Percentiles rank a stretch among this genome's conserved stretches.
phyloP scores from a whole-genome alignment of 1,140 invertebrate species.

The Drosophila saltans region DNA sequence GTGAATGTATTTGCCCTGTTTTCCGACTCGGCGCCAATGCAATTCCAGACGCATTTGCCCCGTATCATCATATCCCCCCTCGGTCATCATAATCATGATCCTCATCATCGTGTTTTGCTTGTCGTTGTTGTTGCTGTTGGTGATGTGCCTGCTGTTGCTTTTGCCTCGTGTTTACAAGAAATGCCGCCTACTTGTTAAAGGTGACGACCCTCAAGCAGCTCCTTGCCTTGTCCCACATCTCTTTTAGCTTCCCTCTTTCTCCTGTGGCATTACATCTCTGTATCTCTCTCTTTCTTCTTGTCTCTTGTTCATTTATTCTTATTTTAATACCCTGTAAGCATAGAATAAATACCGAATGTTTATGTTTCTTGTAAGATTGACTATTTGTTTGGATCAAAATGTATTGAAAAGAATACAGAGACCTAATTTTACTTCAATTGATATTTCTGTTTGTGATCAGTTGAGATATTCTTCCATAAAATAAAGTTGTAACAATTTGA shows the following conservation, averaged over 20 bases:
- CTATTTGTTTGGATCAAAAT: no score
- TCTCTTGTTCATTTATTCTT: slow-evolving; percentile 27
- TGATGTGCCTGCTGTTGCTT: slow-evolving; percentile 23
- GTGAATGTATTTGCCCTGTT: slow-evolving; percentile 13
- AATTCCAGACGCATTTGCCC: slow-evolving; percentile 15
- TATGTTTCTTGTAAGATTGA: no score
- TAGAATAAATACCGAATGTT: not conserved
- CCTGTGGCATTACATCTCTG: not conserved
- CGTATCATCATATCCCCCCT: slow-evolving; percentile 6
- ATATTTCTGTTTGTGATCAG: no score
- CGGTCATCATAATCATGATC: slow-evolving; percentile 6
- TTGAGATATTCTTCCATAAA: no score
- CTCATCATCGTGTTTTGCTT: slow-evolving; percentile 6
- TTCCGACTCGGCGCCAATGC: slow-evolving; percentile 17
- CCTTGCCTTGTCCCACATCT: slow-evolving; percentile 50
- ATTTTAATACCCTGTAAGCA: not conserved
- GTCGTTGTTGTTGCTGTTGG: not conserved
- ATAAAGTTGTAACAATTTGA: no score
- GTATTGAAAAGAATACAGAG: no score
- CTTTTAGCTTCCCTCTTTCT: slow-evolving; percentile 14
- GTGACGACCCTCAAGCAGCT: slow-evolving; percentile 62
- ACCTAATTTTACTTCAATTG: no score
- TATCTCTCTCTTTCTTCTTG: slow-evolving; percentile 32
- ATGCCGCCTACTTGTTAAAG: slow-evolving; percentile 73
- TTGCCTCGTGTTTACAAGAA: slow-evolving; percentile 66